These are phyloP conservation scores for Microtus pennsylvanicus DNA, from an alignment of 2,113 vertebrate species.

Conservation along the genomic window DNA sequence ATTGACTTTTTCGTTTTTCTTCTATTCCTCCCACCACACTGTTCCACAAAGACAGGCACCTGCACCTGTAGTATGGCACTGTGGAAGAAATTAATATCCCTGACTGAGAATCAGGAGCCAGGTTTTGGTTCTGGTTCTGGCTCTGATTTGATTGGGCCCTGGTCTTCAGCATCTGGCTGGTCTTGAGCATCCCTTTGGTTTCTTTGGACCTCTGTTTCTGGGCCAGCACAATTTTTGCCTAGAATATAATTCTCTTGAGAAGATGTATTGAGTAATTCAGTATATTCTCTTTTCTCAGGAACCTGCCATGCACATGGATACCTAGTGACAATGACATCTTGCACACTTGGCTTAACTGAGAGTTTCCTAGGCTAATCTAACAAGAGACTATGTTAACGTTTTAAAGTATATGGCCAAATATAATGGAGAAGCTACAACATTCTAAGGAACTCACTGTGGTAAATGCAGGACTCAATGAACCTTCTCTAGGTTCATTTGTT, in stretches of 20 bases:
- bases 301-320: background rate
- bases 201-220: background rate
- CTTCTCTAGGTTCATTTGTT: background rate
- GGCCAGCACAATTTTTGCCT: background rate
- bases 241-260: background rate
- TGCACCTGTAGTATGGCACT: background rate
- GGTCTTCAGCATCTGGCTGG: background rate
- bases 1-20: background rate
- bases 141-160: background rate
- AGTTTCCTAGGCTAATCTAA: background rate
- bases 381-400: background rate
- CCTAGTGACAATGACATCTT: background rate
- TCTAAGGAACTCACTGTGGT: background rate
- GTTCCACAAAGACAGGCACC: background rate
- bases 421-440: background rate
- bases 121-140: background rate
- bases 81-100: background rate
- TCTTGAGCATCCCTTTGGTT: background rate
- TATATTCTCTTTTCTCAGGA: background rate
- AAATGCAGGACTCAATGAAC: conserved; percentile 5
- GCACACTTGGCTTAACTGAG: background rate
- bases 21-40: background rate
- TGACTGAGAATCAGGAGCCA: background rate
- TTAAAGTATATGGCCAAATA: background rate
- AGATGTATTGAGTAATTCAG: background rate